These are phyloP conservation scores for Pasiphila rectangulata DNA, from an alignment of 2,888 invertebrate species.

Conservation along the genomic window DNA sequence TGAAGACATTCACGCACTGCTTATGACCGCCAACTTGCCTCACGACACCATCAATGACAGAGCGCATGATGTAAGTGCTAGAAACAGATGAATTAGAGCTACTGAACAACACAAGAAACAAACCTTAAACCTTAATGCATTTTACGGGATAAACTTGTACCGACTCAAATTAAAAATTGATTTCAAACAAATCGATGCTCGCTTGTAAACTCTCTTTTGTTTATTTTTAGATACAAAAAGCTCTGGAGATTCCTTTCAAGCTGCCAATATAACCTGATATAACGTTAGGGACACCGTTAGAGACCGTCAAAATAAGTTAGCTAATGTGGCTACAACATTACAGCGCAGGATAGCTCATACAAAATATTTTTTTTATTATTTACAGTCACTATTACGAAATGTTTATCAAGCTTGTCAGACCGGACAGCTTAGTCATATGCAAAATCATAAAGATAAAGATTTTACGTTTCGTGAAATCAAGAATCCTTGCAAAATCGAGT, in stretches of 20 bases:
- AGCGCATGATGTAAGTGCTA: slow-evolving; percentile 72
- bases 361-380: neutral
- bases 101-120: neutral
- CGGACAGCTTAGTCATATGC: neutral
- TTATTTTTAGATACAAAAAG: too few relatives aligned
- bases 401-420: neutral
- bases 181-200: too few relatives aligned
- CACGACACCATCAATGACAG: slow-evolving; percentile 81
- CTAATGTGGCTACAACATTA: neutral
- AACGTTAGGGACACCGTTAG: too few relatives aligned
- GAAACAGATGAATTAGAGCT: neutral
- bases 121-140: too few relatives aligned
- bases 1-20: slow-evolving; percentile 93
- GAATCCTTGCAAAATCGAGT: slow-evolving; percentile 17
- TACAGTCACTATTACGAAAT: neutral
- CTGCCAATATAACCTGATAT: too few relatives aligned
- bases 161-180: too few relatives aligned
- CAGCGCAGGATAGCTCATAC: neutral
- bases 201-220: neutral
- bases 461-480: slow-evolving; percentile 10
- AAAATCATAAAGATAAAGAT: slow-evolving; percentile 2
- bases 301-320: too few relatives aligned
- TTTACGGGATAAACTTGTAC: too few relatives aligned
- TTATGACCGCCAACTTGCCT: slow-evolving; percentile 86
- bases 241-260: too few relatives aligned